Evolutionary conservation across 2,888 invertebrate genomes (phyloP).

Genomic region (Patella ulyssiponensis): DNA sequence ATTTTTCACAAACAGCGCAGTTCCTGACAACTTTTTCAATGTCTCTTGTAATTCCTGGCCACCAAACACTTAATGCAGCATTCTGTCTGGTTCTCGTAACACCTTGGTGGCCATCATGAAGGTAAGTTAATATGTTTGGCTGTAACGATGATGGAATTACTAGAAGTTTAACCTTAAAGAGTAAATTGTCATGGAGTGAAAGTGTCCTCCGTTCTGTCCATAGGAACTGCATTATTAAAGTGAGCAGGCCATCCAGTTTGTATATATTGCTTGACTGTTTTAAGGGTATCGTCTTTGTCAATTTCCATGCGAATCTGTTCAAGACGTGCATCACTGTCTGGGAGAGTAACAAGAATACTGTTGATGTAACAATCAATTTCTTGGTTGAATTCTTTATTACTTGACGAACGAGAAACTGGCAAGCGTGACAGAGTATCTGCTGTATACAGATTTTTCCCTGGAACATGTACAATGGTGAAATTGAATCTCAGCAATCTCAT

Average conservation of each 20-base stretch:
- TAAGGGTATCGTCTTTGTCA: not conserved
- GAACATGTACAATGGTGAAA: constrained; percentile 19
- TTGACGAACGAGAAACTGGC: not conserved
- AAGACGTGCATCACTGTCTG: not conserved
- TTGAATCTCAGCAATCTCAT: not conserved
- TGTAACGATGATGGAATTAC: not conserved
- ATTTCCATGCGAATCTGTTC: not conserved
- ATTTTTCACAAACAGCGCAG: not conserved
- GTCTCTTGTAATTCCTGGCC: not conserved
- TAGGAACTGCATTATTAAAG: not conserved
- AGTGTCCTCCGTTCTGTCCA: constrained; percentile 10
- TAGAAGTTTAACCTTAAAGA: not conserved
- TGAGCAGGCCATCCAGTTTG: not conserved
- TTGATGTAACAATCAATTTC: not conserved
- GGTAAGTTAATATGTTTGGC: not conserved
- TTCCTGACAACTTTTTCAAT: not conserved
- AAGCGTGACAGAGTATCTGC: constrained; percentile 18
- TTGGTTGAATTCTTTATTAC: not conserved
- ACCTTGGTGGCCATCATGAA: not conserved
- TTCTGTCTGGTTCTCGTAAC: not conserved
- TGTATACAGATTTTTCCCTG: constrained; percentile 25
- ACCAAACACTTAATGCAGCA: not conserved
- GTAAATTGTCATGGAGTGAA: not conserved
- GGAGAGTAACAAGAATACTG: constrained; percentile 4
- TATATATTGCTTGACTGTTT: not conserved